Evolutionary conservation across 2,888 invertebrate species (phyloP).

Genomic region (Linyphia triangularis): DNA sequence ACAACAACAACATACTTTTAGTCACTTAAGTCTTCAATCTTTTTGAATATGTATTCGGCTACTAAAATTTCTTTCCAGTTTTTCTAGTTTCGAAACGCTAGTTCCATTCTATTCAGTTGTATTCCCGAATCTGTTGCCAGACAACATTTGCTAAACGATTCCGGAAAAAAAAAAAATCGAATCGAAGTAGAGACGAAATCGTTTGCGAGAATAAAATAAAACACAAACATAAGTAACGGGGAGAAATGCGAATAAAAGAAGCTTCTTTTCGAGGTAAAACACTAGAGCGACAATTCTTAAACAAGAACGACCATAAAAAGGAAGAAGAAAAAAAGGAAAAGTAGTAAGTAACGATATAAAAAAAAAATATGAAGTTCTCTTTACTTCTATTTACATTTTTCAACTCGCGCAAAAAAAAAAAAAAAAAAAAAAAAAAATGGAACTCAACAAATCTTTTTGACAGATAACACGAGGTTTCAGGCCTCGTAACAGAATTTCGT

Average conservation of each 20-base stretch:
- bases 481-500: constrained; percentile 61
- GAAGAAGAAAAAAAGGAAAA: neutral
- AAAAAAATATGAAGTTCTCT: constrained; percentile 33
- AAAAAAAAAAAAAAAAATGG: no score
- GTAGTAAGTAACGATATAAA: neutral
- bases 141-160: neutral
- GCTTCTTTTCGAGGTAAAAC: constrained; percentile 22
- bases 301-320: constrained; percentile 31
- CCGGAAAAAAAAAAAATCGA: constrained; percentile 15
- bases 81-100: no score
- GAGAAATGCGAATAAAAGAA: neutral
- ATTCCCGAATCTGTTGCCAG: neutral
- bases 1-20: no score
- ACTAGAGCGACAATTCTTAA: constrained; percentile 45
- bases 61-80: no score
- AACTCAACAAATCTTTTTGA: constrained; percentile 68
- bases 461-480: constrained; percentile 63
- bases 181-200: constrained; percentile 27
- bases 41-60: no score
- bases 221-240: neutral
- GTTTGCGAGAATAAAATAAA: constrained; percentile 20
- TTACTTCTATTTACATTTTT: constrained; percentile 59
- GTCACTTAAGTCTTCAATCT: no score
- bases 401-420: neutral
- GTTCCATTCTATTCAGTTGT: no score